Base-by-base conservation (phyloP, 2,888 invertebrate species). In the Epinotia ramella region DNA sequence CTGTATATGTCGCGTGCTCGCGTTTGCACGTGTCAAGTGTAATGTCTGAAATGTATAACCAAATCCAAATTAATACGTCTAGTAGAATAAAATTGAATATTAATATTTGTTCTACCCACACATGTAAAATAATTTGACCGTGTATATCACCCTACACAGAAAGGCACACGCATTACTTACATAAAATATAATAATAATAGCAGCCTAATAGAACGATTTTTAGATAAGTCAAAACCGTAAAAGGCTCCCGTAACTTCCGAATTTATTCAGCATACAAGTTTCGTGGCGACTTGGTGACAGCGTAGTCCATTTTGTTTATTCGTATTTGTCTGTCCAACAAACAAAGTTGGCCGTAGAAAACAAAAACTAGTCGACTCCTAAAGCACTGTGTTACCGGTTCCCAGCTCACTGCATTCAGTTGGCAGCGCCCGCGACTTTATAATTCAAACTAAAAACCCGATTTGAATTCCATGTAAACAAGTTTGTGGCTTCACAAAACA, bases 401-500 rank as follows among this genome's bases (percentile, higher is more conserved):
- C 66, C 71, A 72, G 73, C 68, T 73, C 73, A 80, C 80, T 78
- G 79, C 79, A 80, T 83, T 86, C 85, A 82, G 85, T 89, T 93
- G 93, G 93, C 92, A 93, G 82, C 84, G 78, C 80, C 80, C 81
- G 79, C 86, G 85, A 88, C 87, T 91, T 89, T 87, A 91, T 92
- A 91, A 91, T 91, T 88, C 86, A 87, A 90, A 88, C 87, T 88
- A 89, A 91, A 92, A 89, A 87, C 85, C 86, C 85, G 79, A 92
- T 92, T 90, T 89, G 87, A 89, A 90, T 92, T 91, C 88, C 86
- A 90, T 92, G 90, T 91, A 92, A 92, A 93, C 89, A 91, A 93
- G 89, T 91, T 88, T 86, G 88, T 84, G 87, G 85, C 78, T 88
- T 87, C 84, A 78, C 84, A 86, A 86, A 91, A 89, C 88, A 89